Evolutionary conservation across 2,113 vertebrate genomes (phyloP), one percentile per base, ranked within the genome.

Genomic region (Oncorhynchus nerka): DNA sequence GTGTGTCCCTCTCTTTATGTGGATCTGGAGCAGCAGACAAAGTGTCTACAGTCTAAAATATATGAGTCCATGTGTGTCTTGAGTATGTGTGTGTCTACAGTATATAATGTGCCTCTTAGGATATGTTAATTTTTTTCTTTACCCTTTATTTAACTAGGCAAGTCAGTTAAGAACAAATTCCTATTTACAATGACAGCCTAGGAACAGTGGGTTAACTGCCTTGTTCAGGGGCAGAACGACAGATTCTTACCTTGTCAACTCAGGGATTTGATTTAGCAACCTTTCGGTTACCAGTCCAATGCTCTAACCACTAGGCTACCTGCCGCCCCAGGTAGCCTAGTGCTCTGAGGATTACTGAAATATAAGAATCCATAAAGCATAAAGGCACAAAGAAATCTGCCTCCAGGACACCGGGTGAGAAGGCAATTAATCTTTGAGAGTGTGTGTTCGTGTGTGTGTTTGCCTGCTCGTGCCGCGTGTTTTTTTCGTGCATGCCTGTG

Each of bases 401-500:
- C 61, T 8, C n/a, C 61, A 64, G 24, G n/a, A 22, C 8, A 64
- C 20, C 1, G 24, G 24, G 61, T 22, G 61, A 22, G 61, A 24
- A 0, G 11, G 5, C 11, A 64, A n/a, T 61, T 64, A 0, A 32
- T 22, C 15, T 49, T 7, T 13, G 20, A n/a, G 68, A 20, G 19
- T n/a, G n/a, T 45, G 39, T 34, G 16, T 16, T 20, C 1, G 19
- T 48, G 32, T 70, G 20, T 70, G 34, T 49, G n/a, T 69, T 13
- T 19, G 32, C 8, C 7, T 70, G 30, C 34, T 1, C 62, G 69
- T 55, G 30, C 70, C 70, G n/a, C 20, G 0, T 59, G 20, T 32
- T 34, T 66, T 34, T 59, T 48, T 68, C 64, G 24, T 64, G 24
- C 48, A 51, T 48, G 73, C 74, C 19, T 77, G 74, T 73, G 77